A percentile compares a stretch with the other conserved stretches of the same genome.
phyloP scores from a whole-genome alignment of 2,113 vertebrate genomes.

The Archilochus colubris region DNA sequence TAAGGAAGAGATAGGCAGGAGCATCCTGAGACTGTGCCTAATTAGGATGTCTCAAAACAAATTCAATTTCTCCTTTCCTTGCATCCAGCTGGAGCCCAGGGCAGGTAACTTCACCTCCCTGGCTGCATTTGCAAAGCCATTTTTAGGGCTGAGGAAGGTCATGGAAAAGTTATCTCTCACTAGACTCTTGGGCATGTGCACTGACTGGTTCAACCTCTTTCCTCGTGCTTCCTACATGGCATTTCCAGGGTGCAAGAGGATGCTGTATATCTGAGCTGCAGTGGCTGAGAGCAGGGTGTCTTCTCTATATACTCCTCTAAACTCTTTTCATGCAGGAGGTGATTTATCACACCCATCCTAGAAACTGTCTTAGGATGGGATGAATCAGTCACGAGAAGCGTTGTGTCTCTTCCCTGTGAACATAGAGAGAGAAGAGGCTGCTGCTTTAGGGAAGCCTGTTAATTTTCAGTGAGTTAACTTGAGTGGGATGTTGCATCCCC shows the following conservation, averaged over 20 bases:
- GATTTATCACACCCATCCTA: neutral
- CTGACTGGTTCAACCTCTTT: neutral
- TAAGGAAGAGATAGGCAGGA: rapidly evolving
- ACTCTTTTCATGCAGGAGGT: neutral
- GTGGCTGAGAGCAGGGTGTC: neutral
- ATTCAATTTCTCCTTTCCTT: neutral
- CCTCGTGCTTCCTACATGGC: neutral
- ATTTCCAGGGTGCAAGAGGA: neutral
- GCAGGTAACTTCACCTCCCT: rapidly evolving
- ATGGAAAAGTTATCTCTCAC: neutral
- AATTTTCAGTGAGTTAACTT: neutral
- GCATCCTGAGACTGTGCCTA: rapidly evolving
- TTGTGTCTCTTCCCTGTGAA: neutral
- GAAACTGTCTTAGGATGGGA: neutral
- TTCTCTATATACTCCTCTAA: neutral
- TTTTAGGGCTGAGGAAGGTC: neutral
- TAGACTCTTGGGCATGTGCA: rapidly evolving
- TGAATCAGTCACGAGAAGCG: neutral
- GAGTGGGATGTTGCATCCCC: neutral
- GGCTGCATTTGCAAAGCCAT: neutral
- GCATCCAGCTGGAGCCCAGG: neutral
- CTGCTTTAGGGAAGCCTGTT: neutral
- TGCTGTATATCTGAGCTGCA: neutral
- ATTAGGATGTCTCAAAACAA: rapidly evolving
- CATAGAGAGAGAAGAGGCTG: neutral